phyloP scores from a whole-genome alignment of 92 coral and sea anemone species.

The Zoanthus sansibaricus region DNA sequence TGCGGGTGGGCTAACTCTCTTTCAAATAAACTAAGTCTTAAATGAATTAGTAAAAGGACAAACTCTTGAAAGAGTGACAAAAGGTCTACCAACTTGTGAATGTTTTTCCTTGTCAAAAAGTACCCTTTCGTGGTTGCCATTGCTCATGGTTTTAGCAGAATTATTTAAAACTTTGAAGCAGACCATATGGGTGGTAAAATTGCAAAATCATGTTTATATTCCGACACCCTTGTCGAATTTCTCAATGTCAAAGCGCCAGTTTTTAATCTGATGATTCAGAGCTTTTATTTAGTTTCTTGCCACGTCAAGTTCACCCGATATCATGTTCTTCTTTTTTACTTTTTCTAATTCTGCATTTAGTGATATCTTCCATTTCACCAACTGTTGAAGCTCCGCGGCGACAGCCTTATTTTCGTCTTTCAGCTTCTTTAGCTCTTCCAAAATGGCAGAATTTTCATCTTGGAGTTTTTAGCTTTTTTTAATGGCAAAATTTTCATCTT shows the following conservation, averaged over 20 bases:
- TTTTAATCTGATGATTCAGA: slow-evolving; percentile 41
- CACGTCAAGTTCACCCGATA: slow-evolving; percentile 27
- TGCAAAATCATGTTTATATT: slow-evolving; percentile 53
- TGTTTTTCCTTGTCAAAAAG: slow-evolving; percentile 22
- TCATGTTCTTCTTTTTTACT: slow-evolving; percentile 15
- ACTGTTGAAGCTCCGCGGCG: slow-evolving; percentile 38
- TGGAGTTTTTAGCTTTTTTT: slow-evolving; percentile 8
- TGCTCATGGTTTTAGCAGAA: slow-evolving; percentile 23
- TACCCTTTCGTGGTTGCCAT: slow-evolving; percentile 44
- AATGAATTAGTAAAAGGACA: slow-evolving; percentile 49
- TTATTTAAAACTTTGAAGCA: slow-evolving; percentile 45
- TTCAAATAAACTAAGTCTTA: slow-evolving; percentile 64
- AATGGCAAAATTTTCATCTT: slow-evolving; percentile 23
- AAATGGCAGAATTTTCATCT: slow-evolving; percentile 18
- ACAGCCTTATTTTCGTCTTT: slow-evolving; percentile 32
- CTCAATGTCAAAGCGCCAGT: slow-evolving; percentile 55
- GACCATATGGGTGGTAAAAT: slow-evolving; percentile 36
- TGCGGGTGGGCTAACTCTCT: slow-evolving; percentile 64
- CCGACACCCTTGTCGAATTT: slow-evolving; percentile 55
- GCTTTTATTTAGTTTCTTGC: slow-evolving; percentile 29
- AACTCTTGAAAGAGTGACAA: slow-evolving; percentile 45
- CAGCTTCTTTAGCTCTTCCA: slow-evolving; percentile 23
- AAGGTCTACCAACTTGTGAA: slow-evolving; percentile 50
- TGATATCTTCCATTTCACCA: slow-evolving; percentile 17
- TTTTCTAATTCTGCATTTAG: slow-evolving; percentile 35